phyloP scores from a whole-genome alignment of 2,888 invertebrate genomes.

The Abrostola tripartita region DNA sequence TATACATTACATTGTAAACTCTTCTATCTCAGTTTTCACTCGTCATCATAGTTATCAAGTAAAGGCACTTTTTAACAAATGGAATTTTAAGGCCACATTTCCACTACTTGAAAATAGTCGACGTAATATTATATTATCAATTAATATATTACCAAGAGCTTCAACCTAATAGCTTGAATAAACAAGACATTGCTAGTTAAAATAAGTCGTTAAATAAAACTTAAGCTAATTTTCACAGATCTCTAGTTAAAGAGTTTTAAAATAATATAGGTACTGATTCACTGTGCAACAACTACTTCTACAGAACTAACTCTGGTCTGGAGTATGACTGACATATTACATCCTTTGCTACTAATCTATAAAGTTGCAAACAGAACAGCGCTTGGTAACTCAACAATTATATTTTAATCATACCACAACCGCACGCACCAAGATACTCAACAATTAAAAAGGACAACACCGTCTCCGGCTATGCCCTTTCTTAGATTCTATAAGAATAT shows the following conservation, averaged over 20 bases:
- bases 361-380: constrained; percentile 53
- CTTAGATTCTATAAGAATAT: constrained; percentile 84
- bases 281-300: constrained; percentile 34
- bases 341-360: constrained; percentile 28
- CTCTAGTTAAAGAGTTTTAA: constrained; percentile 10
- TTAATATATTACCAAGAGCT: background rate
- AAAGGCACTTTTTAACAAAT: constrained; percentile 52
- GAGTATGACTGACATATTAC: constrained; percentile 4
- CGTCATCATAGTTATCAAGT: constrained; percentile 38
- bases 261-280: background rate
- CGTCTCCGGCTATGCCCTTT: constrained; percentile 65
- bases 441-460: constrained; percentile 67
- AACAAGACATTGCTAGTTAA: constrained; percentile 12
- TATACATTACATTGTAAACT: constrained; percentile 46
- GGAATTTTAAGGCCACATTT: constrained; percentile 33
- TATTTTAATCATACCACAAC: constrained; percentile 38
- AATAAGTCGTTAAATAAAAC: background rate
- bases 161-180: constrained; percentile 10
- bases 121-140: no score
- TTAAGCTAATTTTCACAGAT: constrained; percentile 30
- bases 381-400: constrained; percentile 75
- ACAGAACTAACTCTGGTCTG: constrained; percentile 12
- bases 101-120: background rate
- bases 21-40: constrained; percentile 29
- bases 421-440: constrained; percentile 38